Evolutionary conservation across 2,888 invertebrate species (phyloP).

Genomic region (Chymomyza amoena): DNA sequence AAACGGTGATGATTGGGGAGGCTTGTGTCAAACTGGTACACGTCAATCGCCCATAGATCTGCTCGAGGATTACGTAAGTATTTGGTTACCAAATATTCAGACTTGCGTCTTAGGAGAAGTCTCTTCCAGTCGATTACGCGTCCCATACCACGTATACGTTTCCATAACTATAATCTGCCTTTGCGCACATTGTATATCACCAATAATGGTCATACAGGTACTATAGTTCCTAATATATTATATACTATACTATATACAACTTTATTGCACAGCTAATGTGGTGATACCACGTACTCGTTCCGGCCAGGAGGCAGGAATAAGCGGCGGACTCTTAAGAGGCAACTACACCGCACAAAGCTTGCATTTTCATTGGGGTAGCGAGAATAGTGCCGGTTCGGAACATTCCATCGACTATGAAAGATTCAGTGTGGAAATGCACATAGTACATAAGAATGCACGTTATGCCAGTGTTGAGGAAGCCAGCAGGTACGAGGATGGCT

Average conservation of each 20-base stretch:
- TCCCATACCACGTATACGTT: constrained; percentile 40
- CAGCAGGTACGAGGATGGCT: constrained; percentile 79
- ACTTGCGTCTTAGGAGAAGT: background rate
- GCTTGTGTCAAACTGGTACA: constrained; percentile 36
- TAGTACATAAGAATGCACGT: constrained; percentile 83
- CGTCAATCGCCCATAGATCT: constrained; percentile 51
- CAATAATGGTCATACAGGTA: constrained; percentile 84
- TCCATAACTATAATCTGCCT: constrained; percentile 81
- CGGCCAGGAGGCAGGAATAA: constrained; percentile 52
- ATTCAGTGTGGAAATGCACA: constrained; percentile 83
- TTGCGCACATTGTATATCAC: constrained; percentile 82
- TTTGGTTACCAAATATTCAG: background rate
- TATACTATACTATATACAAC: background rate
- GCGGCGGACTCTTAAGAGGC: constrained; percentile 49
- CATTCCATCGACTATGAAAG: constrained; percentile 75
- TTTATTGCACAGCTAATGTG: constrained; percentile 43
- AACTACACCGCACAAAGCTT: constrained; percentile 61
- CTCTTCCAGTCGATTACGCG: constrained; percentile 31
- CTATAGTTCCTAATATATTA: background rate
- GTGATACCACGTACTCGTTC: constrained; percentile 32
- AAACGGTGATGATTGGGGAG: constrained; percentile 53
- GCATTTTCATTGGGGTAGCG: constrained; percentile 86
- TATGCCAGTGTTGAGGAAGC: constrained; percentile 80
- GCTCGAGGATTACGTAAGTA: constrained; percentile 29
- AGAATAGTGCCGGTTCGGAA: constrained; percentile 83